Percentiles rank a stretch among this genome's conserved stretches.
These are phyloP conservation scores for Equus quagga DNA, from an alignment of 2,113 vertebrate genomes.

Conservation along the genomic window DNA sequence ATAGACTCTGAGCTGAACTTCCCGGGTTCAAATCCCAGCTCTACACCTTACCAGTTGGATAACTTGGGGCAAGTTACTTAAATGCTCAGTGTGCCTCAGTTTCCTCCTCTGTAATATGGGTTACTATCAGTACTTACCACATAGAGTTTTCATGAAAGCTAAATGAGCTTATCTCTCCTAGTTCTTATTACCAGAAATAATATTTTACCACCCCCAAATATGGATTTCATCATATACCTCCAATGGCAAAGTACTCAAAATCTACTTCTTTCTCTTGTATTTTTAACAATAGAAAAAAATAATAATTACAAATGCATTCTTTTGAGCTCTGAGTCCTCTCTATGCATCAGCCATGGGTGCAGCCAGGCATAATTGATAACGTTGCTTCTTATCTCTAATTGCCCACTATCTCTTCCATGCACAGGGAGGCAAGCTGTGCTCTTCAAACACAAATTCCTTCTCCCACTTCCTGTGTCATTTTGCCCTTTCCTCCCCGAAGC, in stretches of 20 bases:
- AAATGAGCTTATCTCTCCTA: neutral
- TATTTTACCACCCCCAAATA: neutral
- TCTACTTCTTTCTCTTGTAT: neutral
- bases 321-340: neutral
- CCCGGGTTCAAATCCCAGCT: neutral
- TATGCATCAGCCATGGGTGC: neutral
- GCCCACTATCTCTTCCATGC: neutral
- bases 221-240: neutral
- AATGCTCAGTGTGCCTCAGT: neutral
- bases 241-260: neutral
- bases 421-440: neutral
- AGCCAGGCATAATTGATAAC: neutral
- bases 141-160: neutral
- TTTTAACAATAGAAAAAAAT: conserved; percentile 29
- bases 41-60: neutral
- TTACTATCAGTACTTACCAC: neutral
- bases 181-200: neutral
- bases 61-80: neutral
- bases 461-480: conserved; percentile 54
- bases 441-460: conserved; percentile 48
- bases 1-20: neutral
- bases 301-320: neutral
- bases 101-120: neutral
- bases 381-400: neutral
- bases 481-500: conserved; percentile 32